Evolutionary conservation across 2,797 vertebrate species (phyloP).

Genomic region (Borostomias antarcticus): DNA sequence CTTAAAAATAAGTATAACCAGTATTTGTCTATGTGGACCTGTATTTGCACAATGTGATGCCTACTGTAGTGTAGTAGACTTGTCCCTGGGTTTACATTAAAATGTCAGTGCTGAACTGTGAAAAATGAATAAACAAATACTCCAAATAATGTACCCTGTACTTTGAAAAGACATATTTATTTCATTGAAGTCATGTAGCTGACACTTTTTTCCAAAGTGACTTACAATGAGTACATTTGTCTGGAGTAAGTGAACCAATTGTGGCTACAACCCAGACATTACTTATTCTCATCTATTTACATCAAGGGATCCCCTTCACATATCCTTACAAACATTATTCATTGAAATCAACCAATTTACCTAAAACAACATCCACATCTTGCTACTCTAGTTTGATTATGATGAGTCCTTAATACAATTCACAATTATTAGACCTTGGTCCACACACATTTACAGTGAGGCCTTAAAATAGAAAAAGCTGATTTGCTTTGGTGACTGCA

Average conservation of each 20-base stretch:
- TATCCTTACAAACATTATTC: not conserved
- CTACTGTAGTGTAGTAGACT: not conserved
- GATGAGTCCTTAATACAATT: not conserved
- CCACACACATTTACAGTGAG: not conserved
- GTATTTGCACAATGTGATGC: not conserved
- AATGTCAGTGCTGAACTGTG: not conserved
- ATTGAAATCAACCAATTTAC: not conserved
- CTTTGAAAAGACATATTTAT: not conserved
- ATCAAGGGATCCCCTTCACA: not conserved
- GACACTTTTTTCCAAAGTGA: too few relatives aligned
- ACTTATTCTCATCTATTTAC: not conserved
- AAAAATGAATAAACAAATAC: not conserved
- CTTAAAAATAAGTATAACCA: not conserved
- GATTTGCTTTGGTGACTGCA: slow-evolving; percentile 36
- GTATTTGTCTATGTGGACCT: not conserved
- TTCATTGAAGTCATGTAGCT: not conserved
- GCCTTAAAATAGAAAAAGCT: slow-evolving; percentile 37
- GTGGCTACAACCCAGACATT: not conserved
- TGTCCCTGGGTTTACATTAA: not conserved
- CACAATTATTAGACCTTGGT: not conserved
- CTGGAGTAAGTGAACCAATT: too few relatives aligned
- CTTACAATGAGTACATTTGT: too few relatives aligned
- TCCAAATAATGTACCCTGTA: not conserved
- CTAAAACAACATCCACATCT: not conserved
- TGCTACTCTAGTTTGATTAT: not conserved